Conservation (phyloP, 1,140 invertebrate genomes). For the Drosophila serrata region DNA sequence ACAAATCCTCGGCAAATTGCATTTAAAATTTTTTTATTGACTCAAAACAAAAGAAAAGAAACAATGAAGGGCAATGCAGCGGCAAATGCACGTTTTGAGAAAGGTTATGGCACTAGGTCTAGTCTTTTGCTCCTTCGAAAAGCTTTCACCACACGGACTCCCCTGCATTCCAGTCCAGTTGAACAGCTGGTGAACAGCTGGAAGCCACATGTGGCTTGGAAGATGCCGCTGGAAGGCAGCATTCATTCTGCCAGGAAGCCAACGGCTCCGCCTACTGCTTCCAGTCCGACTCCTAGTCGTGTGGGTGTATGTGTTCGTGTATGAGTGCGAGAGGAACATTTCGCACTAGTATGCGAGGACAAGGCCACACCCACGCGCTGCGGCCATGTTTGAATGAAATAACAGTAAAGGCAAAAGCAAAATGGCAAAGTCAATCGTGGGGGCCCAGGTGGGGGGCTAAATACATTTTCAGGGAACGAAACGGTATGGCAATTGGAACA, state of each 20-base stretch:
- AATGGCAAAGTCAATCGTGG: constrained; percentile 45
- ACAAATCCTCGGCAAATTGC: constrained; percentile 25
- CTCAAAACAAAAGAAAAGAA: neutral
- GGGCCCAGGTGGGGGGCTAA: neutral
- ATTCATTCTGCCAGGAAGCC: constrained; percentile 61
- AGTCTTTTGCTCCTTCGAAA: neutral
- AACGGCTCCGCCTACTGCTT: constrained; percentile 70
- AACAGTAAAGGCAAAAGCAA: constrained; percentile 58
- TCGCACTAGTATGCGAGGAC: constrained; percentile 38
- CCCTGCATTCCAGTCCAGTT: constrained; percentile 26
- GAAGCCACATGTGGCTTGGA: constrained; percentile 59
- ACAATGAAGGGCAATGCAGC: neutral
- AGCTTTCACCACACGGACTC: constrained; percentile 68
- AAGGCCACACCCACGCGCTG: constrained; percentile 85
- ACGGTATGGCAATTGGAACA: constrained; percentile 49
- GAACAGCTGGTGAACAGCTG: constrained; percentile 74
- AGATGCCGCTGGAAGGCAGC: constrained; percentile 26
- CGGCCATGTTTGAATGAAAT: constrained; percentile 84
- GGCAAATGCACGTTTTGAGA: constrained; percentile 42
- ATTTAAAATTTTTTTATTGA: constrained; percentile 41
- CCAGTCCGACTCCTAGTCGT: constrained; percentile 28
- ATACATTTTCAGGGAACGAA: constrained; percentile 39
- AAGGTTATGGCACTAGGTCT: constrained; percentile 5
- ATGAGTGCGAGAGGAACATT: constrained; percentile 17
- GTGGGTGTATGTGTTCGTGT: constrained; percentile 21